A percentile compares a stretch with the other conserved stretches of the same genome.
Conservation (phyloP, 2,113 vertebrate species). For the Panthera tigris region DNA sequence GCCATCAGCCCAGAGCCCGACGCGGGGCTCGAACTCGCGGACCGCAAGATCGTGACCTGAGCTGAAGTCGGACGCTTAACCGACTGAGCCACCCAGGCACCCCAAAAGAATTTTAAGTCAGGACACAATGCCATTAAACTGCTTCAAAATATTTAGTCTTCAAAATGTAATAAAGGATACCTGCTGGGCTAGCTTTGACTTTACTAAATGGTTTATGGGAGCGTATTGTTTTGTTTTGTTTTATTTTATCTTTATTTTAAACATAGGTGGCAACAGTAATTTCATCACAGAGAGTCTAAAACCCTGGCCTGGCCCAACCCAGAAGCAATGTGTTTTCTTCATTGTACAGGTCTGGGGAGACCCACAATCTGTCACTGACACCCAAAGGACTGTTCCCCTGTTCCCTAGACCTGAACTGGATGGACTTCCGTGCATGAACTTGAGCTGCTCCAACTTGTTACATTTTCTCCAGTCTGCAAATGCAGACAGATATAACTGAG, state of each 20-base stretch:
- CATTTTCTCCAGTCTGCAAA: neutral
- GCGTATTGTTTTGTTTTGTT: neutral
- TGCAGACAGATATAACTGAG: neutral
- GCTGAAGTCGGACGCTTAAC: too few relatives aligned
- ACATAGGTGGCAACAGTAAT: neutral
- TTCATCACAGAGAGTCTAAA: neutral
- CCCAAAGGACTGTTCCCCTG: neutral
- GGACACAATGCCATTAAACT: neutral
- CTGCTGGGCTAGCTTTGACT: neutral
- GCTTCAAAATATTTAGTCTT: conserved; percentile 28
- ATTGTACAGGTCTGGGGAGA: neutral
- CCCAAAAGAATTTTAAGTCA: neutral
- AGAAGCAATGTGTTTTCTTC: neutral
- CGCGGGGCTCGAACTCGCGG: too few relatives aligned
- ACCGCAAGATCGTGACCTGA: too few relatives aligned
- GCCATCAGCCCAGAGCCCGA: too few relatives aligned
- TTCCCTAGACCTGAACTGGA: neutral
- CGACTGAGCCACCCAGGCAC: too few relatives aligned
- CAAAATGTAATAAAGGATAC: neutral
- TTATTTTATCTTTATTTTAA: conserved; percentile 13
- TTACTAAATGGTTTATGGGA: neutral
- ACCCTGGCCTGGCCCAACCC: neutral
- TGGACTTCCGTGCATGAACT: neutral
- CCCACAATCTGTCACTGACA: neutral
- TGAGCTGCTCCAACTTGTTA: neutral